Percentiles rank a stretch among this genome's conserved stretches.
Evolutionary conservation across 2,113 vertebrate genomes (phyloP).

Genomic region (Tachysurus vachellii): DNA sequence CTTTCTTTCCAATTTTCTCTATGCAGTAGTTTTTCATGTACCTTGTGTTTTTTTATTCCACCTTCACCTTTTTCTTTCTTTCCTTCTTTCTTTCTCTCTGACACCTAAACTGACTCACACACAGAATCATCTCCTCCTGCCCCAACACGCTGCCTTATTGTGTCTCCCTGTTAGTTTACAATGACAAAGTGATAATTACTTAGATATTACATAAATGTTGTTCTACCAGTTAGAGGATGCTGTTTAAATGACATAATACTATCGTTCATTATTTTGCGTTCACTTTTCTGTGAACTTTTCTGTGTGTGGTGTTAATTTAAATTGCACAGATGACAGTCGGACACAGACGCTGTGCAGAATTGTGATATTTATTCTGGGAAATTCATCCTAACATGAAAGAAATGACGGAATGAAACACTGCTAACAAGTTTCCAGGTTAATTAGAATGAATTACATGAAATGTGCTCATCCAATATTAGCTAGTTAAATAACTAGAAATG

Average conservation of each 20-base stretch:
- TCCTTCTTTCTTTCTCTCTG: too few relatives aligned
- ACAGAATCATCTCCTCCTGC: not conserved
- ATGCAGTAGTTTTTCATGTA: too few relatives aligned
- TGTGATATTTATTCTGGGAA: not conserved
- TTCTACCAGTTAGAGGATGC: not conserved
- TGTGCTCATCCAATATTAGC: not conserved
- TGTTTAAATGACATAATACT: not conserved
- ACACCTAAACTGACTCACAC: not conserved
- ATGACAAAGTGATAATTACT: not conserved
- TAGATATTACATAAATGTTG: not conserved
- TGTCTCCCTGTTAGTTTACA: not conserved
- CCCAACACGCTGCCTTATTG: not conserved
- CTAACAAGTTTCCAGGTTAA: not conserved
- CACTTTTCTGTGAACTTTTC: too few relatives aligned
- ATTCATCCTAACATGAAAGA: not conserved
- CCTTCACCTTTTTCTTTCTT: not conserved
- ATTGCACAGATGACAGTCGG: not conserved
- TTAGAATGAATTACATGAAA: not conserved
- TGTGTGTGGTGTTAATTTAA: not conserved
- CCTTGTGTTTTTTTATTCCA: not conserved
- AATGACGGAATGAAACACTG: not conserved
- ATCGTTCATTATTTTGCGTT: not conserved
- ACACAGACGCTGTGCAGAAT: not conserved
- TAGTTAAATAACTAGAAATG: not conserved
- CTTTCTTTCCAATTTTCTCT: not conserved